Evolutionary conservation across 2,797 vertebrate species (phyloP).

Genomic region (Siniperca scherzeri): DNA sequence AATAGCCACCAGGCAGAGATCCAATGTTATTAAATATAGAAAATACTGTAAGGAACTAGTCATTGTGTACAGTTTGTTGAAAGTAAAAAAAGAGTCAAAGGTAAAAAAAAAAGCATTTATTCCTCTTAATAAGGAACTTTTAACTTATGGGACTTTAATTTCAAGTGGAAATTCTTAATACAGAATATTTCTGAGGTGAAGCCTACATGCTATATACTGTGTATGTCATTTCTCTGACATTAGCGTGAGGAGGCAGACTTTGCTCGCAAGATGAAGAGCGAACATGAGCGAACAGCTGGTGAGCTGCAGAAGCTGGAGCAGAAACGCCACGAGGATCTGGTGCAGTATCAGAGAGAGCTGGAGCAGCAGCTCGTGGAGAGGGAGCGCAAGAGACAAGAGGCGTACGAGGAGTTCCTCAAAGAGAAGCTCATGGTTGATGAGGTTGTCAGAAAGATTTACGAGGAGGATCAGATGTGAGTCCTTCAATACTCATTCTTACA

Average conservation of each 20-base stretch:
- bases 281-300: constrained; percentile 73
- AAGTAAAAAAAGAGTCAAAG: no score
- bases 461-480: constrained; percentile 93
- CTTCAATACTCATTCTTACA: neutral
- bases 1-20: neutral
- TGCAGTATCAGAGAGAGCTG: constrained; percentile 87
- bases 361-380: constrained; percentile 91
- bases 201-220: neutral
- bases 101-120: neutral
- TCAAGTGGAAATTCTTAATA: neutral
- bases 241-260: constrained; percentile 90
- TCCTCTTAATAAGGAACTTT: neutral
- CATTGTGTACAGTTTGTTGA: neutral
- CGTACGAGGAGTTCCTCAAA: constrained; percentile 92
- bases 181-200: neutral
- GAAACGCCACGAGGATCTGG: constrained; percentile 80
- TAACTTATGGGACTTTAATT: neutral
- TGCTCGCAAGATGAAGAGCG: constrained; percentile 84
- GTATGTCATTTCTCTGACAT: constrained; percentile 12
- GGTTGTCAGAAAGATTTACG: constrained; percentile 93
- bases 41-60: neutral
- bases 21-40: neutral
- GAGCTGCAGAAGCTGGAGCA: constrained; percentile 85
- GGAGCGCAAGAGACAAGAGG: constrained; percentile 88
- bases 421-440: constrained; percentile 95